These are phyloP conservation scores for Rhea pennata DNA, from an alignment of 2,113 vertebrate genomes.

Conservation along the genomic window DNA sequence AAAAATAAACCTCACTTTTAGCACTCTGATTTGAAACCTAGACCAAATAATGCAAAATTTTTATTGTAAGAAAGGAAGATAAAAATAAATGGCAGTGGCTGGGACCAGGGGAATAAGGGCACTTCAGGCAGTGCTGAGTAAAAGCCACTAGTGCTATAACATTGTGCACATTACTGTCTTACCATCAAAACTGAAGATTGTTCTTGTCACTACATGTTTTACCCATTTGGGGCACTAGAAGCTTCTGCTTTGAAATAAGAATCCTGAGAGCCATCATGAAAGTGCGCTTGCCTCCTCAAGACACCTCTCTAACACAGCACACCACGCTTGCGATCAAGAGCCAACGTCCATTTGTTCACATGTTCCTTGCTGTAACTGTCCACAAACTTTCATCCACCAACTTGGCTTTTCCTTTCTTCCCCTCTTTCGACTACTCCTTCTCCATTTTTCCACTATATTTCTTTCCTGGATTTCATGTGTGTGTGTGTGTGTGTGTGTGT, in stretches of 20 bases:
- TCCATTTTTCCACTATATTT: not conserved
- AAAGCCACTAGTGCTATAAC: not conserved
- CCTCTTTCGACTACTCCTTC: not conserved
- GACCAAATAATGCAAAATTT: not conserved
- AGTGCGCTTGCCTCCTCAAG: not conserved
- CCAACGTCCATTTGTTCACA: not conserved
- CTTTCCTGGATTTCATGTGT: not conserved
- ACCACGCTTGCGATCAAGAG: not conserved
- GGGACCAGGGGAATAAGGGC: not conserved
- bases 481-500: rapidly evolving
- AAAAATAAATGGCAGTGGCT: not conserved
- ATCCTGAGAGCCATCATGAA: not conserved
- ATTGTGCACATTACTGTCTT: not conserved
- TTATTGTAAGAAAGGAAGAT: not conserved
- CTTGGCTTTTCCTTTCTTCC: not conserved
- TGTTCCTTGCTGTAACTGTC: not conserved
- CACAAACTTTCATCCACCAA: not conserved
- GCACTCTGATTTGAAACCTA: not conserved
- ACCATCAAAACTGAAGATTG: not conserved
- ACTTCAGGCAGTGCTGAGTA: not conserved
- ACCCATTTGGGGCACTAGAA: not conserved
- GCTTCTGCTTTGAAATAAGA: not conserved
- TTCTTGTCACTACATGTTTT: not conserved
- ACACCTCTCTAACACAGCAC: not conserved
- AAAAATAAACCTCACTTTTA: not conserved